A percentile compares a stretch with the other conserved stretches of the same genome.
Conservation (phyloP, 2,113 vertebrate genomes). For the Heterotis niloticus region DNA sequence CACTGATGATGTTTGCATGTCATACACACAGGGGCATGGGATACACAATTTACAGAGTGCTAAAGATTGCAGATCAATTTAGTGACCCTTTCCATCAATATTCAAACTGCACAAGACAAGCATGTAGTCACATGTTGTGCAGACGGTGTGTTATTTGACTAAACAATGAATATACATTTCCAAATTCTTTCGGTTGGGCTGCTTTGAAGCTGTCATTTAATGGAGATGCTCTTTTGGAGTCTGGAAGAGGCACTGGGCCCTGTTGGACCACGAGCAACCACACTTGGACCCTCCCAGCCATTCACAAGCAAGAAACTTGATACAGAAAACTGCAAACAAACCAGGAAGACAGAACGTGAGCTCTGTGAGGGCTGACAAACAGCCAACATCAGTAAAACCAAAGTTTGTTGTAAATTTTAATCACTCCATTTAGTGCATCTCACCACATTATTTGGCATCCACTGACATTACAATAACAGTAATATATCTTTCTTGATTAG, state of each 20-base stretch:
- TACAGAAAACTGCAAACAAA: not conserved
- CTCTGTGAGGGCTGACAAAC: not conserved
- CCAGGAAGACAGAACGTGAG: not conserved
- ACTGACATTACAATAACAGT: not conserved
- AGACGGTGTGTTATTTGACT: not conserved
- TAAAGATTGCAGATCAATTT: constrained; percentile 2
- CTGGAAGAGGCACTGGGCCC: too few species aligned
- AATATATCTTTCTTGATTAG: not conserved
- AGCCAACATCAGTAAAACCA: not conserved
- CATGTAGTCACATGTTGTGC: constrained; percentile 3
- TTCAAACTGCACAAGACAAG: not conserved
- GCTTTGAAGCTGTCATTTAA: not conserved
- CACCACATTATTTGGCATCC: constrained; percentile 12
- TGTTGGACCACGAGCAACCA: too few species aligned
- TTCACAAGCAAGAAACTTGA: not conserved
- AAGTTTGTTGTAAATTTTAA: not conserved
- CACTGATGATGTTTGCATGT: not conserved
- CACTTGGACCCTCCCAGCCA: not conserved
- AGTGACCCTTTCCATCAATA: constrained; percentile 8
- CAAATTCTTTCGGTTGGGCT: not conserved
- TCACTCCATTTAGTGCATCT: not conserved
- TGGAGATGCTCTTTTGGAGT: too few species aligned
- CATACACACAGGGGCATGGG: not conserved
- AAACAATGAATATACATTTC: not conserved
- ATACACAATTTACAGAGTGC: constrained; percentile 21